Percentiles rank a stretch among this genome's conserved stretches.
Evolutionary conservation across 2,888 invertebrate genomes (phyloP).

Genomic region (Diadegma fenestrale): DNA sequence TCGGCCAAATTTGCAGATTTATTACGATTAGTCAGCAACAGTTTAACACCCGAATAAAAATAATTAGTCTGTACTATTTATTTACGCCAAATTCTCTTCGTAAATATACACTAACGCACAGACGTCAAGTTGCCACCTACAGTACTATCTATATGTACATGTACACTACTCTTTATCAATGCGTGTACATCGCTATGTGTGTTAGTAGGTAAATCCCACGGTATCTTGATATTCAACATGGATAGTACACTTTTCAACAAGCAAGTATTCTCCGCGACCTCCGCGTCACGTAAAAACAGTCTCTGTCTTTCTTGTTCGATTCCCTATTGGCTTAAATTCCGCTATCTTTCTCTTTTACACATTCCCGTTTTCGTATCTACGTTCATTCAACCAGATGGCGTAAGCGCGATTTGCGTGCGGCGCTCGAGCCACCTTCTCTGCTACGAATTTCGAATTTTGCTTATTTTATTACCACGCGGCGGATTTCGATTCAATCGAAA

Average conservation of each 20-base stretch:
- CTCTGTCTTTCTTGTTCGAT: background rate
- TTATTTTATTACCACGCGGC: too few relatives aligned
- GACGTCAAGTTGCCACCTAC: conserved; percentile 54
- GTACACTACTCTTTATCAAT: background rate
- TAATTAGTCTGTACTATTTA: conserved; percentile 60
- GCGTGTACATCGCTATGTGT: conserved; percentile 1
- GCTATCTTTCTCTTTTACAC: background rate
- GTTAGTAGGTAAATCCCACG: conserved; percentile 1
- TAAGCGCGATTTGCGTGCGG: background rate
- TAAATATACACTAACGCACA: conserved; percentile 44
- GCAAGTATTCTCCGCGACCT: background rate
- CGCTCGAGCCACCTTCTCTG: too few relatives aligned
- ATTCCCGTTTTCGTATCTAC: background rate
- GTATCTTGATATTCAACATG: conserved; percentile 7
- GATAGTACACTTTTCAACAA: conserved; percentile 22
- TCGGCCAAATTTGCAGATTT: conserved; percentile 27
- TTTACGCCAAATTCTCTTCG: conserved; percentile 55
- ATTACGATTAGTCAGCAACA: background rate
- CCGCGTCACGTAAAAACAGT: background rate
- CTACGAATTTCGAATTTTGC: background rate
- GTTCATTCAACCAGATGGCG: conserved; percentile 11
- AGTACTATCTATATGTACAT: conserved; percentile 12
- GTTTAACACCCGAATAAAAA: conserved; percentile 32
- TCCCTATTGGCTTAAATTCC: background rate
- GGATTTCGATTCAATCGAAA: too few relatives aligned